Evolutionary conservation across 2,113 vertebrate genomes (phyloP).

Genomic region (Corythornis cristatus): DNA sequence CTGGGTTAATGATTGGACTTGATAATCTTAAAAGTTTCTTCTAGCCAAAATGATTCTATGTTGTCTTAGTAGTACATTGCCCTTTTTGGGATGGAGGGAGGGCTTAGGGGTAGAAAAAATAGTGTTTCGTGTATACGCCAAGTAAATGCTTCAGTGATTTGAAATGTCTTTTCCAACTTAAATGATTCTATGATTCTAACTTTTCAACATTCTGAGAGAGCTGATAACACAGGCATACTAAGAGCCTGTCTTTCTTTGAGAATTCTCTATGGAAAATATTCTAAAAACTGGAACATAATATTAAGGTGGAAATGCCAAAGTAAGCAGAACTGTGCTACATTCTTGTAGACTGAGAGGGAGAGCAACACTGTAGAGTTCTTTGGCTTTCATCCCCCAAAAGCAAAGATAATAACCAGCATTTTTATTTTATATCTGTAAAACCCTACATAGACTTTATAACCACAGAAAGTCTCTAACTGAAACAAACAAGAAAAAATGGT

Average conservation of each 20-base stretch:
- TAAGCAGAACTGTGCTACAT: not conserved
- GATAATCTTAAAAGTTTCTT: not conserved
- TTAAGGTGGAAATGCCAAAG: not conserved
- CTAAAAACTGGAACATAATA: not conserved
- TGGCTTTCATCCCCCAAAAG: not conserved
- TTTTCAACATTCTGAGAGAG: not conserved
- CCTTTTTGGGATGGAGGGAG: not conserved
- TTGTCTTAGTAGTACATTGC: not conserved
- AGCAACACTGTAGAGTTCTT: not conserved
- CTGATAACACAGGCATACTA: fast-evolving
- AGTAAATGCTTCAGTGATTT: not conserved
- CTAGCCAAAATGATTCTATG: not conserved
- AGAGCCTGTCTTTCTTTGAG: not conserved
- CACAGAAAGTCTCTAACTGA: not conserved
- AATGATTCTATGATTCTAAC: not conserved
- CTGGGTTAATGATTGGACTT: not conserved
- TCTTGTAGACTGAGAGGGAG: not conserved
- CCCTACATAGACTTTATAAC: not conserved
- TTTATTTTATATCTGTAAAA: not conserved
- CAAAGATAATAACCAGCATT: not conserved
- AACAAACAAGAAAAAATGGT: not conserved
- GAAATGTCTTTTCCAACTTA: not conserved
- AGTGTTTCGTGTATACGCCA: fast-evolving
- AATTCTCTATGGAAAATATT: not conserved
- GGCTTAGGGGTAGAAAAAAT: not conserved